A percentile compares a stretch with the other conserved stretches of the same genome.
phyloP scores from a whole-genome alignment of 2,113 vertebrate species.

The Cebidichthys violaceus region DNA sequence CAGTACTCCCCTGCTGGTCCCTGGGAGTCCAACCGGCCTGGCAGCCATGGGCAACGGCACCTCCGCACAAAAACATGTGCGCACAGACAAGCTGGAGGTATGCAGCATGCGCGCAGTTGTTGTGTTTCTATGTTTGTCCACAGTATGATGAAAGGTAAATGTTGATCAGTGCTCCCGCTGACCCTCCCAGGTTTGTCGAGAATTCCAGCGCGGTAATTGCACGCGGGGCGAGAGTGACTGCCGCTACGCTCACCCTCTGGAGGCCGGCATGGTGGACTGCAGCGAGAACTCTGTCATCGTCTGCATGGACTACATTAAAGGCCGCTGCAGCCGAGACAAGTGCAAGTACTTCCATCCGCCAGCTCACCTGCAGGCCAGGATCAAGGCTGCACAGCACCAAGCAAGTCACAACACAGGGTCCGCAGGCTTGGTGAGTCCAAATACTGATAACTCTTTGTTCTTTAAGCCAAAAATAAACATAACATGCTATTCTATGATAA shows the following conservation, averaged over 20 bases:
- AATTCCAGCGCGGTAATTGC: slow-evolving; percentile 98
- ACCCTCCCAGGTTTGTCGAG: slow-evolving; percentile 91
- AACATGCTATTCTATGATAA: neutral
- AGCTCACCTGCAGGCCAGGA: slow-evolving; percentile 97
- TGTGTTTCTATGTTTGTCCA: slow-evolving; percentile 55
- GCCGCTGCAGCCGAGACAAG: slow-evolving; percentile 96
- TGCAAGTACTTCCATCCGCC: slow-evolving; percentile 99
- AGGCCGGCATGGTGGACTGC: slow-evolving; percentile 96
- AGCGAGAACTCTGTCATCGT: slow-evolving; percentile 98
- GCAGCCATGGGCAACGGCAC: slow-evolving; percentile 87
- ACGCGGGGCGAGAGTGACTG: slow-evolving; percentile 98
- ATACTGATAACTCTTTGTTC: neutral
- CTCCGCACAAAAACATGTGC: slow-evolving; percentile 90
- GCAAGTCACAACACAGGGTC: slow-evolving; percentile 91
- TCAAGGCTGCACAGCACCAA: slow-evolving; percentile 98
- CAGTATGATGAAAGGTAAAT: slow-evolving; percentile 54
- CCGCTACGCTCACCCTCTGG: slow-evolving; percentile 96
- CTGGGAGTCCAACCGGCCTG: slow-evolving; percentile 91
- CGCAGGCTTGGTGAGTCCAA: slow-evolving; percentile 88
- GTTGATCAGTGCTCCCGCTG: slow-evolving; percentile 5
- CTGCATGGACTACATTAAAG: slow-evolving; percentile 99
- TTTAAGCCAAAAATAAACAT: slow-evolving; percentile 1
- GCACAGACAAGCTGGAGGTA: slow-evolving; percentile 99
- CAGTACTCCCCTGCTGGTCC: slow-evolving; percentile 91
- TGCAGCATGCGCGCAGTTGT: slow-evolving; percentile 39